Evolutionary conservation across 2,113 vertebrate species (phyloP), one percentile per base, ranked within the genome.

Genomic region (Chaetodon trifascialis): DNA sequence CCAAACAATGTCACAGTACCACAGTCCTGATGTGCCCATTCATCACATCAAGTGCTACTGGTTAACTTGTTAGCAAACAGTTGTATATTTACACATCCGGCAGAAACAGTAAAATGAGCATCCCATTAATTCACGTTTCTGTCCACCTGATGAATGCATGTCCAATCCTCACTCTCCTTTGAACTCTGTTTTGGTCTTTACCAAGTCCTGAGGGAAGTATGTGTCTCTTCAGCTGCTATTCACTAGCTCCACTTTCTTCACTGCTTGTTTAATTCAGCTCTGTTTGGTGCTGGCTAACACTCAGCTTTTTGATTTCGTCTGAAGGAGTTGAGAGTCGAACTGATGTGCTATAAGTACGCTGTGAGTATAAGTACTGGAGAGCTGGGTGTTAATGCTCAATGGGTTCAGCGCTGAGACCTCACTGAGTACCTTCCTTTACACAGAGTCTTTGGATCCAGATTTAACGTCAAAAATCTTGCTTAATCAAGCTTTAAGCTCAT

Each of bases 1-100:
- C 40, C 25, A 56, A 49, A 65, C 30, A 44, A 47, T 56, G 46
- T 74, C 15, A 23, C 58, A 60, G 63, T 73, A 49, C 38, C 30
- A 47, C 59, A 64, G 47, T 38, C 12, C 42, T n/a, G 9, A 51
- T 40, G 7, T 60, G 11, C 10, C 47, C 3, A 49, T 25, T n/a
- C 25, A 36, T 19, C 11, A n/a, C 11, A 21, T 11, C 14, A 79
- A 7, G 46, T 54, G 47, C 46, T 64, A 17, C 7, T 10, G 17
- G 46, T 2, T 71, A 4, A n/a, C 7, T 14, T 47, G 44, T 46
- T 44, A 10, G 47, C 25, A 47, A 67, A 56, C 56, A 14, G 36
- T 7, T 23, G 21, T 14, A 62, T 21, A 19, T 36, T 25, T 40
- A 10, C 36, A 30, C 12, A 76, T 76, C 38, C 36, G 30, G 36